Conservation (phyloP, 2,888 invertebrate genomes). For the Hirtodrosophila trivittata region DNA sequence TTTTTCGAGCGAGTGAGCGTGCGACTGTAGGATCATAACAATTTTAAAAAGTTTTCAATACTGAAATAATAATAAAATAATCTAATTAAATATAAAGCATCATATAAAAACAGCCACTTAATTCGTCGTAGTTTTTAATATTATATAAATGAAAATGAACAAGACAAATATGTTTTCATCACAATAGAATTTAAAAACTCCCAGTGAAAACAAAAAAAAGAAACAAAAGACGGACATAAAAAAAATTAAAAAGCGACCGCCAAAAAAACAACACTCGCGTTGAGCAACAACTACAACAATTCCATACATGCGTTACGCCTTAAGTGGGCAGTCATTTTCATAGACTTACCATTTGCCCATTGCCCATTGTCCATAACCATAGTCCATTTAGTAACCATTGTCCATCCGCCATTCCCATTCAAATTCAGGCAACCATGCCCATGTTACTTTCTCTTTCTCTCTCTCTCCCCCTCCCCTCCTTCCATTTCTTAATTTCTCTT, state of each 20-base stretch:
- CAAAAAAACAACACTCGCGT: constrained; percentile 26
- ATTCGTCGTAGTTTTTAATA: constrained; percentile 23
- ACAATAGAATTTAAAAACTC: constrained; percentile 54
- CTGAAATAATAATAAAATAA: constrained; percentile 6
- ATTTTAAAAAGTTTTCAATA: not conserved
- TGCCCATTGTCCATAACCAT: constrained; percentile 35
- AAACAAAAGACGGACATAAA: constrained; percentile 52
- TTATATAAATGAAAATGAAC: constrained; percentile 1
- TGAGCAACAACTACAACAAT: constrained; percentile 38
- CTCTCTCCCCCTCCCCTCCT: not conserved
- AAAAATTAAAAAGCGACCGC: constrained; percentile 30
- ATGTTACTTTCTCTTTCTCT: constrained; percentile 24
- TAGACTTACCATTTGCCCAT: constrained; percentile 45
- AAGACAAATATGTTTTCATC: constrained; percentile 10
- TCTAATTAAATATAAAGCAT: constrained; percentile 14
- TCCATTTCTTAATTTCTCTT: not conserved
- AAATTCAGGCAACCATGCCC: constrained; percentile 24
- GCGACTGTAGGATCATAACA: constrained; percentile 19
- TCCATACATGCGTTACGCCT: constrained; percentile 33
- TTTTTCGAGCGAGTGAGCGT: constrained; percentile 59
- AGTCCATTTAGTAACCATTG: constrained; percentile 69
- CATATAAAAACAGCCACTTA: constrained; percentile 23
- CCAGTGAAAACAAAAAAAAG: constrained; percentile 44
- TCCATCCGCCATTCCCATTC: constrained; percentile 65
- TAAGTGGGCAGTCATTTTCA: constrained; percentile 43